These are phyloP conservation scores for Belonocnema kinseyi DNA, from an alignment of 1,140 invertebrate genomes.

Conservation along the genomic window DNA sequence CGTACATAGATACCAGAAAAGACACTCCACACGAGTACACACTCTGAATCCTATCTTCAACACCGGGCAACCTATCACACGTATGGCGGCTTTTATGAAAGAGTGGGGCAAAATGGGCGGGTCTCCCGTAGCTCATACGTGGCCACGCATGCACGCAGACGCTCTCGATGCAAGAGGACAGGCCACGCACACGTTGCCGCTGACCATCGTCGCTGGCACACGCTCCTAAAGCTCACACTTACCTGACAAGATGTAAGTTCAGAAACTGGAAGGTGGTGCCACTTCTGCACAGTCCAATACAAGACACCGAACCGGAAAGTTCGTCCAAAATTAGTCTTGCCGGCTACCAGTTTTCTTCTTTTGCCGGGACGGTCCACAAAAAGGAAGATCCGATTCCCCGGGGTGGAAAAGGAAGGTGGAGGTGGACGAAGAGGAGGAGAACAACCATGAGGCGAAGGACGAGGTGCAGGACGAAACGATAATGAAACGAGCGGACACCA, in stretches of 20 bases:
- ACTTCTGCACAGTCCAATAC: constrained; percentile 74
- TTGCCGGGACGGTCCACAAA: neutral
- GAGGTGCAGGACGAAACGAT: constrained; percentile 58
- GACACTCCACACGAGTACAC: neutral
- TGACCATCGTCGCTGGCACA: constrained; percentile 44
- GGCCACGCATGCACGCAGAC: constrained; percentile 55
- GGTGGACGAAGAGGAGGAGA: constrained; percentile 34
- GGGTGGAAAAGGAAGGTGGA: constrained; percentile 14
- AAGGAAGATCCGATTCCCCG: constrained; percentile 34
- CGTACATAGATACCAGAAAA: neutral
- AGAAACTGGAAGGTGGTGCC: constrained; percentile 74
- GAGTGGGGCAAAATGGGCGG: constrained; percentile 67
- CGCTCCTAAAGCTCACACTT: constrained; percentile 70
- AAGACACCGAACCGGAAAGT: constrained; percentile 75
- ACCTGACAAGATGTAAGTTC: constrained; percentile 75
- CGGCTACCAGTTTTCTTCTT: constrained; percentile 33
- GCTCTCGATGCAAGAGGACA: constrained; percentile 36
- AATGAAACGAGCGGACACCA: constrained; percentile 16
- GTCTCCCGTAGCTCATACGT: constrained; percentile 53
- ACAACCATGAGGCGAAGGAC: constrained; percentile 37
- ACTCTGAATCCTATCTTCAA: neutral
- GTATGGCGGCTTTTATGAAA: constrained; percentile 58
- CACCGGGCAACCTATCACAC: constrained; percentile 57
- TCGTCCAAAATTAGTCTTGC: constrained; percentile 56
- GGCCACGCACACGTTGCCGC: constrained; percentile 42